Evolutionary conservation across 2,797 vertebrate species (phyloP).

Genomic region (Tragopan temminckii): DNA sequence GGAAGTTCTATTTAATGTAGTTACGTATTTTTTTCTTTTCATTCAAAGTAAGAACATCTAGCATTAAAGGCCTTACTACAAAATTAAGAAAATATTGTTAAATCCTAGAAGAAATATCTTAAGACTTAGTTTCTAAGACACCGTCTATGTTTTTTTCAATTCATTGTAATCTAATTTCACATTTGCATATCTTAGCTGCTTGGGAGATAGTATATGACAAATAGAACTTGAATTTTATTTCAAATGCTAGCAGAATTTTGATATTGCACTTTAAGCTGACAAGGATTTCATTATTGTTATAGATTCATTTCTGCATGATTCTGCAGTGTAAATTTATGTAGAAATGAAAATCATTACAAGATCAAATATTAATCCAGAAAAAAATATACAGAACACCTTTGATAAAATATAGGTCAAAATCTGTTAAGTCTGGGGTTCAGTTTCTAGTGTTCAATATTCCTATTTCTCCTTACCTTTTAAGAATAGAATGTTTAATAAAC

Average conservation of each 20-base stretch:
- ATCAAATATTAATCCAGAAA: not conserved
- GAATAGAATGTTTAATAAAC: not conserved
- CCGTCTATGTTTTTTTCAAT: not conserved
- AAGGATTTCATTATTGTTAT: not conserved
- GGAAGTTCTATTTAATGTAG: not conserved
- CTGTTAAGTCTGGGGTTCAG: not conserved
- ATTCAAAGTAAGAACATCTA: not conserved
- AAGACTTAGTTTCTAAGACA: not conserved
- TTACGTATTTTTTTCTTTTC: not conserved
- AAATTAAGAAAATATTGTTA: not conserved
- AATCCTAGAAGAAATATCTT: not conserved
- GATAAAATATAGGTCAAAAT: not conserved
- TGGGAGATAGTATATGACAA: constrained; percentile 9
- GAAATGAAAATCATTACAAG: not conserved
- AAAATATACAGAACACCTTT: not conserved
- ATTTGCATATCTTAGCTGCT: not conserved
- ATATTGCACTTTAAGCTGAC: not conserved
- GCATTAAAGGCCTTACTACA: not conserved
- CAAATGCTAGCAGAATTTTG: not conserved
- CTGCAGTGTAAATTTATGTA: constrained; percentile 27
- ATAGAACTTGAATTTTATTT: constrained; percentile 24
- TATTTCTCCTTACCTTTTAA: not conserved
- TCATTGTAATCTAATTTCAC: constrained; percentile 35
- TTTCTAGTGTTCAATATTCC: not conserved
- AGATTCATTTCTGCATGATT: constrained; percentile 6